Base-by-base conservation (phyloP, 2,113 vertebrate species). In the Cichladusa arquata region DNA sequence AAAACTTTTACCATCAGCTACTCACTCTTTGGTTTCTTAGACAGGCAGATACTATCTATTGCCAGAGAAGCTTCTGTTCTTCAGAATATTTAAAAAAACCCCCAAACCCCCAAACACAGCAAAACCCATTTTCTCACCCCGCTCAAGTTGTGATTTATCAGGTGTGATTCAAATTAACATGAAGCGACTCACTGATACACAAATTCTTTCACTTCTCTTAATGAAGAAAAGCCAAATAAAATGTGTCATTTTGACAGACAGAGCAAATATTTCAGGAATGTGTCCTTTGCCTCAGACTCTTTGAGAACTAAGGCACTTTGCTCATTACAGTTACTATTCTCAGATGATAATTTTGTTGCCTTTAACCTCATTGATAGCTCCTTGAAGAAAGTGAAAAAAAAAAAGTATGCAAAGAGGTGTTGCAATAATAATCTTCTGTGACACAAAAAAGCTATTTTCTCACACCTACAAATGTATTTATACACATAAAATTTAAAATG, bases 181-280 rank as follows among this genome's bases (percentile, higher is more conserved):
- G 16, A 79, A 92, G 62, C 26, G 79, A 79, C 33, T 56, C 71
- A 62, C 17, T 28, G 31, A 70, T 14, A 66, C 25, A 93, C 11
- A 67, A 92, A 88, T 48, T 45, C 31, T 64, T 88, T 64, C 33
- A 45, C 22, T 65, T 73, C 8, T 66, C 31, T 34, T 79, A 66
- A 60, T 26, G 7, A 31, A 79, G 69, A 84, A 86, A 93, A 69
- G 24, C 34, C 47, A 54, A 34, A 61, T 82, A 88, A 91, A 86
- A 86, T 12, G 15, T 56, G 58, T 76, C 40, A 66, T 53, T 90
- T 78, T 89, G 58, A 90, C 40, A 90, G 64, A 76, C 38, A 71
- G n/a, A 88, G 47, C 5, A 94, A 88, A 61, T 60, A 81, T 90
- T 92, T 62, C 78, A 93, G 64, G 90, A 95, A 86, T 67, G 25